phyloP scores from a whole-genome alignment of 2,888 invertebrate genomes.

The Neria commutata region DNA sequence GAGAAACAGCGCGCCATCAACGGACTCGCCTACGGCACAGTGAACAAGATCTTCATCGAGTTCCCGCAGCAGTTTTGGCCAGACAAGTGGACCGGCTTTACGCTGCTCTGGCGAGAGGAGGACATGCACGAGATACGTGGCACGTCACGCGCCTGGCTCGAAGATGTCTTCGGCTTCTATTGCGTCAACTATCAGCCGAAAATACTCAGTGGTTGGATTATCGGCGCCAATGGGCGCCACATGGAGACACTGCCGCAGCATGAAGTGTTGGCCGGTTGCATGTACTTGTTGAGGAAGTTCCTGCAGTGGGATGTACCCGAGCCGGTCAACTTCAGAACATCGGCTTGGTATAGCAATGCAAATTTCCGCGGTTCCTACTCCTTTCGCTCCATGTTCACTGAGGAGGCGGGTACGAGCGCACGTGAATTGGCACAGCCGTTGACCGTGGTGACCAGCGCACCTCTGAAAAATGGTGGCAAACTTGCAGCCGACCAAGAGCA shows the following conservation, averaged over 20 bases:
- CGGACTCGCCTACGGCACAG: conserved; percentile 67
- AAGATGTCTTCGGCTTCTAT: conserved; percentile 72
- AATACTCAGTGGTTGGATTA: conserved; percentile 74
- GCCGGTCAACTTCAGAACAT: conserved; percentile 59
- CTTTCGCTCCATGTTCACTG: conserved; percentile 67
- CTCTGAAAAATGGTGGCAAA: conserved; percentile 44
- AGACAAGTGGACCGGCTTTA: conserved; percentile 64
- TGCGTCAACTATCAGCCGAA: conserved; percentile 69
- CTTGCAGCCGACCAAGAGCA: conserved; percentile 23
- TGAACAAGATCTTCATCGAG: conserved; percentile 69
- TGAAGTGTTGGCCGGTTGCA: conserved; percentile 55
- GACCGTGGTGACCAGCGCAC: conserved; percentile 56
- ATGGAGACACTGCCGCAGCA: conserved; percentile 69
- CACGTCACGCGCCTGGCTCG: conserved; percentile 66
- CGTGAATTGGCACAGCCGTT: conserved; percentile 62
- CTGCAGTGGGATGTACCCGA: conserved; percentile 54
- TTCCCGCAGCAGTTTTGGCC: conserved; percentile 70
- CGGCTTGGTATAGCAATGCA: conserved; percentile 70
- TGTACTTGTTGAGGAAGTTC: conserved; percentile 57
- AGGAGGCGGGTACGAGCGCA: conserved; percentile 65
- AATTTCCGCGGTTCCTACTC: conserved; percentile 72
- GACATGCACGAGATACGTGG: conserved; percentile 59
- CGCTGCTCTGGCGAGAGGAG: conserved; percentile 66
- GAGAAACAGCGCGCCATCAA: conserved; percentile 64
- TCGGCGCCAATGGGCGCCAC: conserved; percentile 67